Conservation (phyloP, 2,797 vertebrate genomes). For the Momotus momota region DNA sequence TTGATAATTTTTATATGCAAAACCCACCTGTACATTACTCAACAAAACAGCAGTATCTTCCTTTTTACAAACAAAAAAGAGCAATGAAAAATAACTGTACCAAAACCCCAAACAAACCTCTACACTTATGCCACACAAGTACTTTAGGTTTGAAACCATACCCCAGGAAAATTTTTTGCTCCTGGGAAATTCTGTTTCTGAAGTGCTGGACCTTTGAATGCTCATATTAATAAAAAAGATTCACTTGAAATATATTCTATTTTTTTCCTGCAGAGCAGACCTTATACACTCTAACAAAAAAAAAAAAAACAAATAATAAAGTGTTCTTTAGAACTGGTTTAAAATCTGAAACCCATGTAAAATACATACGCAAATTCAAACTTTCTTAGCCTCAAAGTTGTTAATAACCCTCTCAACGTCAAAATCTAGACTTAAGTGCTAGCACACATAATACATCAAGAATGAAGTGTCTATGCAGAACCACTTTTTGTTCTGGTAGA, state of each 20-base stretch:
- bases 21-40: background rate
- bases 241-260: background rate
- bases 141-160: background rate
- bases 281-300: background rate
- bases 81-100: background rate
- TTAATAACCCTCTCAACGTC: background rate
- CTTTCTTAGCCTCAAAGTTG: background rate
- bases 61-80: background rate
- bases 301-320: background rate
- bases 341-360: background rate
- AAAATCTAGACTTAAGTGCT: background rate
- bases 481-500: background rate
- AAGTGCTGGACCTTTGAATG: background rate
- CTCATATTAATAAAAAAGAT: background rate
- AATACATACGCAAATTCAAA: background rate
- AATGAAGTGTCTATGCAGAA: background rate
- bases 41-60: background rate
- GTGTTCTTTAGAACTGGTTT: background rate
- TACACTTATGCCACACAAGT: background rate
- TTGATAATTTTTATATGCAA: background rate
- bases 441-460: background rate
- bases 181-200: background rate
- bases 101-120: background rate
- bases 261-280: background rate
- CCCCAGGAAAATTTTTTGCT: background rate